These are phyloP conservation scores for Artemia sinica DNA, from an alignment of 2,888 invertebrate genomes.

Conservation along the genomic window DNA sequence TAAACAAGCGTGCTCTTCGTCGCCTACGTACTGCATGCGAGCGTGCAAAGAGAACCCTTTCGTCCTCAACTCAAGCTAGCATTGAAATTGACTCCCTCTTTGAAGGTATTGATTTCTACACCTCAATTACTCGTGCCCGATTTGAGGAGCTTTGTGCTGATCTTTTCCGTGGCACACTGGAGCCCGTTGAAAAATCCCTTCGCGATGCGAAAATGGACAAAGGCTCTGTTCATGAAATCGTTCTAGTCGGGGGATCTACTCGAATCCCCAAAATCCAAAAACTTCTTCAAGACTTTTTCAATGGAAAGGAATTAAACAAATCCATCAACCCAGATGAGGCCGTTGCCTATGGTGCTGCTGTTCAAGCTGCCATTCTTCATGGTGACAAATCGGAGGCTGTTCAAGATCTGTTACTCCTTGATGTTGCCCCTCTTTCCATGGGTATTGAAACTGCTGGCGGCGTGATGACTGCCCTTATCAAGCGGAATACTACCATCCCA, in stretches of 20 bases:
- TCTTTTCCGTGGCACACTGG: constrained; percentile 44
- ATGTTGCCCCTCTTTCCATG: constrained; percentile 46
- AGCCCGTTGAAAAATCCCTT: constrained; percentile 46
- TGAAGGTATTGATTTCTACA: constrained; percentile 43
- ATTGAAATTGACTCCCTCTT: constrained; percentile 44
- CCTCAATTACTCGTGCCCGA: constrained; percentile 42
- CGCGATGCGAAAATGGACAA: constrained; percentile 45
- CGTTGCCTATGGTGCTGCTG: constrained; percentile 48
- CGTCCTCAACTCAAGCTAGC: constrained; percentile 38
- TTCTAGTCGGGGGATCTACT: constrained; percentile 49
- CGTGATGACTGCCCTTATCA: constrained; percentile 49
- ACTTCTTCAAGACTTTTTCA: constrained; percentile 40
- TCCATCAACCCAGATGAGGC: constrained; percentile 55
- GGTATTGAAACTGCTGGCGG: constrained; percentile 55
- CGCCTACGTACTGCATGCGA: constrained; percentile 46
- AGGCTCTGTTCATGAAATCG: constrained; percentile 38
- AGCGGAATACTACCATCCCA: constrained; percentile 47
- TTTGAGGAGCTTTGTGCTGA: constrained; percentile 47
- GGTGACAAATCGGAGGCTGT: constrained; percentile 41
- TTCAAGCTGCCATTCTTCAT: constrained; percentile 43
- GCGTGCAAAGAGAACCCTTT: constrained; percentile 43
- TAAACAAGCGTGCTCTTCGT: constrained; percentile 39
- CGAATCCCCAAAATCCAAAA: constrained; percentile 47
- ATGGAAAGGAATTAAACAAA: constrained; percentile 45
- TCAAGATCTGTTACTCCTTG: constrained; percentile 45